Evolutionary conservation across 1,140 invertebrate genomes (phyloP), one percentile per base, ranked within the genome.

Genomic region (Zaprionus kolodkinae): DNA sequence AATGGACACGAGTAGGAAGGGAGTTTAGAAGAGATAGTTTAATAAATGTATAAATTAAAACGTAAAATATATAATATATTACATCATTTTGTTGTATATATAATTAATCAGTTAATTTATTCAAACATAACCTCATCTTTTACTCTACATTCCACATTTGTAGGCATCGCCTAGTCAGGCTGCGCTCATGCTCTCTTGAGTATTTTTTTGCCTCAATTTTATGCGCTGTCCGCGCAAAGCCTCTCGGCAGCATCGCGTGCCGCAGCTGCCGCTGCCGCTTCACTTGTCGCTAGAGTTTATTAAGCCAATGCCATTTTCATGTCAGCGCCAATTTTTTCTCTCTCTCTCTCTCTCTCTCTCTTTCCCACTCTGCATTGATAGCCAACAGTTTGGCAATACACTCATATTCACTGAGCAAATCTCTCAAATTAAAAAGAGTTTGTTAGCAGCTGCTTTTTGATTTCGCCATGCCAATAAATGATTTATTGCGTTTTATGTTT

Each of bases 241-340:
- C 72, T 70, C 40, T 48, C 30, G 54, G 60, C 60, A 35, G 30
- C 67, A 57, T 6, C 64, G 54, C 21, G 56, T 43, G 50, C 56
- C 55, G 69, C 73, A 76, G 56, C 61, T 70, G 72, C 27, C 60
- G 56, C 56, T 70, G 72, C 27, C 59, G 45, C 60, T 69, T 50
- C 52, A 50, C 50, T 45, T 54, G 67, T 55, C 68, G 50, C 63
- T 72, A 45, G 59, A 72, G 68, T 76, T 72, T 72, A 76, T 76
- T 76, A 76, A 72, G 73, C 69, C 73, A 76, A 76, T 72, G 69
- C 73, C 36, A 64, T 61, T 76, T 72, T 66, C 33, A 60, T 76
- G 73, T 76, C 68, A 72, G 56, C 69, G n/a, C n/a, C 40, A 45
- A 57, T 36, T 50, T 60, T 65, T 59, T 43, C 25, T 12, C 64